Base-by-base conservation (phyloP, 2,888 invertebrate genomes). In the Oeneis ivallda region DNA sequence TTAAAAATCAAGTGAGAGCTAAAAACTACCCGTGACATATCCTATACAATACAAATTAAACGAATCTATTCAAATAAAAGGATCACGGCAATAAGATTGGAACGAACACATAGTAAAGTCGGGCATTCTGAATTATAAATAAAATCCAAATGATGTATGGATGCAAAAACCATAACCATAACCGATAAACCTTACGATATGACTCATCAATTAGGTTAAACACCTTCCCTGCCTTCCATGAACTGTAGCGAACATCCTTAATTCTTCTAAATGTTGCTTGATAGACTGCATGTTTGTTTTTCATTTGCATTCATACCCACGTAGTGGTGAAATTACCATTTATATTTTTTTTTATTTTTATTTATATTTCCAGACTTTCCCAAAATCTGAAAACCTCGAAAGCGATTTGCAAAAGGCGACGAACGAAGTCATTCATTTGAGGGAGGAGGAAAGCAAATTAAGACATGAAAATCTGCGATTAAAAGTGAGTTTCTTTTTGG, bases 381-480 rank as follows among this genome's bases (percentile, higher is more conserved):
- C 83, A 64, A 91, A 88, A 81, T 81, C 86, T 65, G 91, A 91
- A 72, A 86, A 85, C 71, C 80, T 79, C 68, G 89, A 90, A 75
- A 85, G 77, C 72, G 89, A 90, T 78, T 85, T 95, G 79, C 93
- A 94, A 81, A 95, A 94, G 84, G 94, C 95, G 65, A 92, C 94
- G 70, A 93, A 94, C 76, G 96, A 97, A 92, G 93, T 96, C 61
- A 94, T 94, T 83, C 94, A 94, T 84, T 93, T 97, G 80, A 94
- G 95, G 81, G 96, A 96, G 84, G 95, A 96, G 78, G 95, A 96
- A 81, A 95, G 94, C 86, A 93, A 93, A 83, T 92, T 98, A 85
- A 94, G 96, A 89, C 95, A 96, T 90, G 98, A 98, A 89, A 97
- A 96, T 92, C 92, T 96, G 77, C 94, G 94, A 87, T 93, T 98